A percentile compares a stretch with the other conserved stretches of the same genome.
Evolutionary conservation across 2,113 vertebrate species (phyloP).

Genomic region (Cynoglossus semilaevis): DNA sequence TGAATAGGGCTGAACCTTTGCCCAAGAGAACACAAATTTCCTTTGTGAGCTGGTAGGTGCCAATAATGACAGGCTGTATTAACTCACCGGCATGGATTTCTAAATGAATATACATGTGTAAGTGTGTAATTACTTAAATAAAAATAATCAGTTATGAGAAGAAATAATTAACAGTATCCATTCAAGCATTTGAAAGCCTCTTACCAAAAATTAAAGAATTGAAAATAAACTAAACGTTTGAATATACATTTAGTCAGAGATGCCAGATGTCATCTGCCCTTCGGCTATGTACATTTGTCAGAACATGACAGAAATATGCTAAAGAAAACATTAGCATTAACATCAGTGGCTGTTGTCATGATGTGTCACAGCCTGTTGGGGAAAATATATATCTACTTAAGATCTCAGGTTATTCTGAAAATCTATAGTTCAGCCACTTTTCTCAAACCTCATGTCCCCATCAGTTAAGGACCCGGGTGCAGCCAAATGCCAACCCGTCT

Average conservation of each 20-base stretch:
- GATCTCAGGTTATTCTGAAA: conserved; percentile 5
- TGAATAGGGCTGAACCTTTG: not conserved
- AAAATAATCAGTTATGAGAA: no score
- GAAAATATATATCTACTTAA: conserved; percentile 1
- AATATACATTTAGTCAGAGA: no score
- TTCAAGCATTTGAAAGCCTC: no score
- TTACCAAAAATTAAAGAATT: not conserved
- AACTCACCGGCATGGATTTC: no score
- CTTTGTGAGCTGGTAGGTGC: not conserved
- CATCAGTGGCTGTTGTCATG: conserved; percentile 17
- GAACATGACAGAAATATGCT: conserved; percentile 20
- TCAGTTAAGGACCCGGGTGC: conserved; percentile 30
- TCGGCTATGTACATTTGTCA: conserved; percentile 28
- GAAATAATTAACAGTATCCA: no score
- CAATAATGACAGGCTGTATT: not conserved
- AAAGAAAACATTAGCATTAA: conserved; percentile 4
- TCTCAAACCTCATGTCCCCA: conserved; percentile 22
- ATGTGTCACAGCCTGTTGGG: conserved; percentile 39
- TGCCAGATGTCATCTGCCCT: not conserved
- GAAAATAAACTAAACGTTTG: no score
- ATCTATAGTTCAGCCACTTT: conserved; percentile 1
- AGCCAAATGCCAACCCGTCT: conserved; percentile 19
- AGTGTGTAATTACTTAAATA: no score
- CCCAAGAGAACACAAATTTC: not conserved
- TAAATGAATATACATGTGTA: no score